Base-by-base conservation (phyloP, 2,888 invertebrate genomes). In the Apotomis capreana region DNA sequence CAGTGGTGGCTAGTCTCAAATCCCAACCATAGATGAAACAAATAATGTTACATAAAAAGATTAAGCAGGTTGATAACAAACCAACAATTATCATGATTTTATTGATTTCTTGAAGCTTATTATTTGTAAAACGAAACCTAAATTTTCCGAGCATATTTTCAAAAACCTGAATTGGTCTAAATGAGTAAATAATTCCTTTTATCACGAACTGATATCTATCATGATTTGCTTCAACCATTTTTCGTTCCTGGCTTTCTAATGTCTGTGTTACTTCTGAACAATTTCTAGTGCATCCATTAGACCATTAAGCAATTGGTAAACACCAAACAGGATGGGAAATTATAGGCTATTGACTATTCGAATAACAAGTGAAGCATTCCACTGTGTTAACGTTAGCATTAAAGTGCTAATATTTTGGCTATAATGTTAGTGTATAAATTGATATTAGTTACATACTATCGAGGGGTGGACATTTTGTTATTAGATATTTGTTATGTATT, bases 121-220 rank as follows among this genome's bases (percentile, higher is more conserved):
- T 59, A 9, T 54, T 46, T 13, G 54, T 55, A 8, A 52, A 37
- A 4, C 59, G 67, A 37, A 74, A 74, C 63, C 73, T 58, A 58
- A 73, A 69, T 59, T 68, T 73, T 58, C 73, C 74, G 44, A 73
- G 67, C 12, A 70, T 6, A 54, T 62, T 69, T 69, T 74, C 76
- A 26, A 69, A 4, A 4, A 58, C 10, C 5, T 69, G 10, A 6
- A 63, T 51, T 9, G 74, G 70, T 54, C 8, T 37, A 3, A 69
- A 44, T 4, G 69, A 63, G 40, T 46, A 3, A 15, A 63, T 58
- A 52, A 69, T 44, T 12, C 13, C 55, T 3, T 13, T 49, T 13
- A 12, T 62, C 10, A 37, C 55, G 10, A 62, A 57, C 37, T 55
- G 10, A 6, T 37, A 37, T n/a, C 4, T 52, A 37, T 62, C n/a